A percentile compares a stretch with the other conserved stretches of the same genome.
phyloP scores from a whole-genome alignment of 2,797 vertebrate genomes.

The Eulemur mongoz region DNA sequence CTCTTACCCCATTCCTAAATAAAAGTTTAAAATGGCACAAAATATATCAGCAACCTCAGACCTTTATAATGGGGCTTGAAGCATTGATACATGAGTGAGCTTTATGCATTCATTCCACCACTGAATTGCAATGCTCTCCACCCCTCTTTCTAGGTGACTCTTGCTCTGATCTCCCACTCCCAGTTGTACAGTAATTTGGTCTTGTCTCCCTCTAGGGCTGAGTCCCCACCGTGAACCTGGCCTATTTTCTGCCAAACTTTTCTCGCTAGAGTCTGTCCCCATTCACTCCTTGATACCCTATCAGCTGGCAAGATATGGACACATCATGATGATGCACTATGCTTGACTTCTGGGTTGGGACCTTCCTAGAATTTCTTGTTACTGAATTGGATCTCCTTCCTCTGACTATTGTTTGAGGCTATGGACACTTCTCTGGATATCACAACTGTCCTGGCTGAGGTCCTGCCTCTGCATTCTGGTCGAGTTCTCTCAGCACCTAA shows the following conservation, averaged over 20 bases:
- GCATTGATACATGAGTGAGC: background rate
- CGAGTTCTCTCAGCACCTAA: background rate
- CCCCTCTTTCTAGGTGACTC: background rate
- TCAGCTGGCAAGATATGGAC: background rate
- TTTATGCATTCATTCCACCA: background rate
- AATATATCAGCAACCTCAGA: slow-evolving; percentile 5
- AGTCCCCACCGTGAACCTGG: background rate
- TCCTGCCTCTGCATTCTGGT: background rate
- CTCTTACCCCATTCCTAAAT: background rate
- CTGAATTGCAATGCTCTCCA: background rate
- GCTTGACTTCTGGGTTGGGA: background rate
- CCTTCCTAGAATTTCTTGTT: slow-evolving; percentile 21
- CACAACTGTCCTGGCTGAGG: background rate
- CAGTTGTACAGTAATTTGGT: background rate
- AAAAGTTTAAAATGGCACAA: slow-evolving; percentile 8
- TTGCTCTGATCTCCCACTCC: background rate
- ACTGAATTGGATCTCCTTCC: background rate
- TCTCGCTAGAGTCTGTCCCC: background rate
- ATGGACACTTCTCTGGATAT: background rate
- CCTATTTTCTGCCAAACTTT: background rate
- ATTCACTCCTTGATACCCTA: background rate
- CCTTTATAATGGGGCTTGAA: background rate
- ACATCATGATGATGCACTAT: background rate
- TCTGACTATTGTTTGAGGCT: background rate
- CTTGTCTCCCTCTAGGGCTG: background rate